Evolutionary conservation across 2,113 vertebrate species (phyloP), one percentile per base, ranked within the genome.

Genomic region (Osmerus mordax): DNA sequence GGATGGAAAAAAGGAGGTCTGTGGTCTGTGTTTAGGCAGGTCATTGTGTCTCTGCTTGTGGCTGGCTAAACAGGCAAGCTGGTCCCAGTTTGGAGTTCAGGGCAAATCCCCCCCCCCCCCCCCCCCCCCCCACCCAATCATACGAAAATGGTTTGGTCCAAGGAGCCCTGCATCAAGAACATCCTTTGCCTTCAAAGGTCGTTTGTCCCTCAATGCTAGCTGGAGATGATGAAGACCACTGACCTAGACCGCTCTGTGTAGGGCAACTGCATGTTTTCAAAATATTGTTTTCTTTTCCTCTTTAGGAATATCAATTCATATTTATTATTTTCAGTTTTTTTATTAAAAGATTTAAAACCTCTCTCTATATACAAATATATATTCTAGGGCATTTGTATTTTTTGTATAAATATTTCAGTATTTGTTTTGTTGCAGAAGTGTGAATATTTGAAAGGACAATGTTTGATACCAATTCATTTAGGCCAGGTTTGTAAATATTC

Each of bases 401-500:
- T 92, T 84, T 92, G 92, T 93, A 90, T 91, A 93, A 78, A 91
- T 91, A 92, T 71, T 85, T 79, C 77, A 89, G 78, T 85, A 84
- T 83, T 82, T 84, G 87, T 88, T 90, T 85, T 85, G 66, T 81
- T 84, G 76, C 86, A 87, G 84, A 83, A 4, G 79, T 87, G 83
- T 88, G 89, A 89, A 88, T 85, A 90, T 89, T 88, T 87, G 84
- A 83, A 81, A 81, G 69, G 41, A 69, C 56, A 78, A 80, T 81
- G 87, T 92, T 92, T 93, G 89, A 92, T 92, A 91, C 87, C 75
- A 81, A 77, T 72, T 72, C 73, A 81, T 89, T 89, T 88, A 84
- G 87, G 71, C 78, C 88, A 83, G 89, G 76, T 89, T 84, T 96
- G 95, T 95, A 95, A 90, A 96, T 97, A 93, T 89, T 93, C 92